Percentiles rank a stretch among this genome's conserved stretches.
Evolutionary conservation across 2,797 vertebrate genomes (phyloP).

Genomic region (Centroberyx gerrardi): DNA sequence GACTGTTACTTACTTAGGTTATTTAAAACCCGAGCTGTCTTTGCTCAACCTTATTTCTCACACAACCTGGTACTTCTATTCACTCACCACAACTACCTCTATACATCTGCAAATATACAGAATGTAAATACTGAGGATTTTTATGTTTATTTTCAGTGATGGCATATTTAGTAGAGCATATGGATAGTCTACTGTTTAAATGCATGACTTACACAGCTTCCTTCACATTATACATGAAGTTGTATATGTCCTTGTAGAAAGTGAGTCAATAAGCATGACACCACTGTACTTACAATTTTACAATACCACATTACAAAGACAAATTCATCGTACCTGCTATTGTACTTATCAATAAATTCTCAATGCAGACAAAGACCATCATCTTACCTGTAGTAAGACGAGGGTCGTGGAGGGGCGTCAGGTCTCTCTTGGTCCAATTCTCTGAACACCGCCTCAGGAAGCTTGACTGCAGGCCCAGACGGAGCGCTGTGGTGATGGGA

Average conservation of each 20-base stretch:
- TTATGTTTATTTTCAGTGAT: too few species aligned
- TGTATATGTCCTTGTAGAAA: background rate
- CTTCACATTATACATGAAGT: background rate
- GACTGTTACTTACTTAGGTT: too few species aligned
- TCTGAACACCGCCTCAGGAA: conserved; percentile 96
- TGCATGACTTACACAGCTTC: background rate
- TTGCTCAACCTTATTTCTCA: background rate
- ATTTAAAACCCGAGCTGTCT: background rate
- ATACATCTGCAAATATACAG: background rate
- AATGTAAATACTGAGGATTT: background rate
- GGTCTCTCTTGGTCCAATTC: conserved; percentile 97
- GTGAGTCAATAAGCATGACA: background rate
- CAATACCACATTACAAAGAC: background rate
- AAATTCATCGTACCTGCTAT: background rate
- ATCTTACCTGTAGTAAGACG: conserved; percentile 93
- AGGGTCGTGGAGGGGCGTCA: conserved; percentile 92
- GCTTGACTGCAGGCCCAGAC: conserved; percentile 92
- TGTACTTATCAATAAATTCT: conserved; percentile 4
- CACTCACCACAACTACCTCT: background rate
- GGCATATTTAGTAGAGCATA: background rate
- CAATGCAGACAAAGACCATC: conserved; percentile 58
- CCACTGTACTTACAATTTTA: background rate
- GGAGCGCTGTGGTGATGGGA: conserved; percentile 93
- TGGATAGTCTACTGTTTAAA: background rate
- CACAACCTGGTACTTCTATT: background rate